Conservation (phyloP, 2,113 vertebrate species). For the Pipra filicauda region DNA sequence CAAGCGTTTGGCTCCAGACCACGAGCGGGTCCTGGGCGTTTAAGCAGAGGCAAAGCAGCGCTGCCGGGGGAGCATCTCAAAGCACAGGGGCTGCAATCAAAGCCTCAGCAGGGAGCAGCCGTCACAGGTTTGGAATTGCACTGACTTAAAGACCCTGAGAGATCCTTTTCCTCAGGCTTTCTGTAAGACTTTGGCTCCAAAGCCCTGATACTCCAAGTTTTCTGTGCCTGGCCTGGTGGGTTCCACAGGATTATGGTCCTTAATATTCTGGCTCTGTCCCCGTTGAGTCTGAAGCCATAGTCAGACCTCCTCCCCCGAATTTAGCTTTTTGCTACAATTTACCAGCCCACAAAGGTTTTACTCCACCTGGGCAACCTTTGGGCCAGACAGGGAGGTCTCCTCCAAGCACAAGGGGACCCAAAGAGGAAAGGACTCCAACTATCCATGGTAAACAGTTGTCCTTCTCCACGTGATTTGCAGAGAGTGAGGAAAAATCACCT, state of each 20-base stretch:
- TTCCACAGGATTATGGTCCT: accelerated
- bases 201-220: background rate
- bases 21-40: accelerated
- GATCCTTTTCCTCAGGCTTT: background rate
- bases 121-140: background rate
- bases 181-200: background rate
- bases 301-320: background rate
- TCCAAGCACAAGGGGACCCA: background rate
- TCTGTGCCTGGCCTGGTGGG: background rate
- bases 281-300: background rate
- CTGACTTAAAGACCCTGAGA: background rate
- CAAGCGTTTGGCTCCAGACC: background rate
- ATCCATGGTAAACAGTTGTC: background rate
- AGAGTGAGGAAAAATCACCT: background rate
- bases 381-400: background rate
- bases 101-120: background rate
- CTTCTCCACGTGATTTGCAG: background rate
- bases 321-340: background rate
- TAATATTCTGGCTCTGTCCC: background rate
- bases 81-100: background rate
- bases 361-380: background rate
- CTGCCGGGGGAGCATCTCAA: background rate
- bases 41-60: background rate
- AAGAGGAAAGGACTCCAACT: background rate
- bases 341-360: background rate